phyloP scores from a whole-genome alignment of 1,140 invertebrate species.

The Nixonia krombeini region DNA sequence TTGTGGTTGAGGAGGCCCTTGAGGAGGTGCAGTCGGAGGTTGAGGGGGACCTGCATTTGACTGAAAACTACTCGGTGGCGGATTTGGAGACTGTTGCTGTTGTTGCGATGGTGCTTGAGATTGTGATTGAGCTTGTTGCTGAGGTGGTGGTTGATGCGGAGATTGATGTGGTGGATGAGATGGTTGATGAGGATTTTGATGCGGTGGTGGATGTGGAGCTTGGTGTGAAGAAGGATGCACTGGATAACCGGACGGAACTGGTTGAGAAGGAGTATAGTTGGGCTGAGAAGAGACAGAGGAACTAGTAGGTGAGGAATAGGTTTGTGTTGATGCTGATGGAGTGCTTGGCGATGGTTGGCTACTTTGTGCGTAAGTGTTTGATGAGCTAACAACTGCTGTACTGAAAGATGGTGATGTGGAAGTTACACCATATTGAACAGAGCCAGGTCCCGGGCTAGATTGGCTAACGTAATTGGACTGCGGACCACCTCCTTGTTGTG shows the following conservation, averaged over 20 bases:
- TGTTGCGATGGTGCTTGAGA: slow-evolving; percentile 62
- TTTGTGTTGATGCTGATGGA: slow-evolving; percentile 69
- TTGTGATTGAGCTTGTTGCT: slow-evolving; percentile 55
- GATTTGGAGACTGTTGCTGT: slow-evolving; percentile 65
- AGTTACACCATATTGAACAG: slow-evolving; percentile 62
- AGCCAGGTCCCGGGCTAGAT: slow-evolving; percentile 65
- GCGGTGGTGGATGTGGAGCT: slow-evolving; percentile 39
- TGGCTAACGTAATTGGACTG: slow-evolving; percentile 66
- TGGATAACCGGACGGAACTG: slow-evolving; percentile 61
- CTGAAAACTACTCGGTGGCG: slow-evolving; percentile 67
- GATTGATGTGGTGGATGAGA: slow-evolving; percentile 56
- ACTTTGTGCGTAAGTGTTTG: slow-evolving; percentile 67
- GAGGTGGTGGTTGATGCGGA: slow-evolving; percentile 49
- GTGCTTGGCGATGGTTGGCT: slow-evolving; percentile 62
- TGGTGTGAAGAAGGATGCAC: slow-evolving; percentile 50
- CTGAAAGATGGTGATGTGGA: slow-evolving; percentile 67
- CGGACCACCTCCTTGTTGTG: slow-evolving; percentile 58
- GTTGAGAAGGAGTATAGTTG: slow-evolving; percentile 51
- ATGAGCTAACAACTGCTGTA: slow-evolving; percentile 56
- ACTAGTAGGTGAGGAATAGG: slow-evolving; percentile 63
- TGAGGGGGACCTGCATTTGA: slow-evolving; percentile 66
- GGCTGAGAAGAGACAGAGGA: slow-evolving; percentile 62
- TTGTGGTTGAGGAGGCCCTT: slow-evolving; percentile 57
- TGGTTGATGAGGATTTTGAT: slow-evolving; percentile 52
- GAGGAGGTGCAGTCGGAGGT: slow-evolving; percentile 59